Evolutionary conservation across 2,113 vertebrate genomes (phyloP), one percentile per base, ranked within the genome.

Genomic region (Aplodontia rufa): DNA sequence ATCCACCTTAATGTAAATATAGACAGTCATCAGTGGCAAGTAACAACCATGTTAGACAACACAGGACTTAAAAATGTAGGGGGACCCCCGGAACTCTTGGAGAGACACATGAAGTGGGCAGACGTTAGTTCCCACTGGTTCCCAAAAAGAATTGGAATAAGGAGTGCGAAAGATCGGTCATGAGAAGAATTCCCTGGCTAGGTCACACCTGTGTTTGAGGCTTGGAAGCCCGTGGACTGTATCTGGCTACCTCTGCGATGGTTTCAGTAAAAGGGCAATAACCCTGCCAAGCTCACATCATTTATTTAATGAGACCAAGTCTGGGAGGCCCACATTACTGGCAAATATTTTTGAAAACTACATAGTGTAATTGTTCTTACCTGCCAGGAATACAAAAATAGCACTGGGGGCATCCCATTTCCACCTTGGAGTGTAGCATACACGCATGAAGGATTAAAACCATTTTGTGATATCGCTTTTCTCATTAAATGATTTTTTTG

Each of bases 241-340:
- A 53, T 60, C 78, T 88, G 68, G 37, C 62, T 5, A 3, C 60
- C 40, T 62, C 81, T 16, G 9, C 35, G 1, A 37, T 40, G 49
- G 51, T 93, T 84, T 95, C 47, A 47, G 84, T 76, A 88, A 95
- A 86, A 82, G 62, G 47, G 45, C 16, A 32, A 17, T 81, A 87
- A 90, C 71, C 8, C 40, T 88, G 92, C 90, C 97, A 97, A 88
- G 76, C 78, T 94, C 68, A 86, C 87, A 53, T 95, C 51, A 16
- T 86, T 72, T 49, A 55, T 93, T 93, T 94, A 92, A 90, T 94
- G 90, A 90, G 64, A 69, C 88, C 58, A n/a, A 79, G 55, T 66
- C 84, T 92, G 69, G 45, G 55, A 95, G 32, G 62, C 90, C 81
- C 74, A 71, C 12, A 37, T 55, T 62, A 42, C 69, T 94, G 93